Base-by-base conservation (phyloP, 2,888 invertebrate species). In the Apamea sordens region DNA sequence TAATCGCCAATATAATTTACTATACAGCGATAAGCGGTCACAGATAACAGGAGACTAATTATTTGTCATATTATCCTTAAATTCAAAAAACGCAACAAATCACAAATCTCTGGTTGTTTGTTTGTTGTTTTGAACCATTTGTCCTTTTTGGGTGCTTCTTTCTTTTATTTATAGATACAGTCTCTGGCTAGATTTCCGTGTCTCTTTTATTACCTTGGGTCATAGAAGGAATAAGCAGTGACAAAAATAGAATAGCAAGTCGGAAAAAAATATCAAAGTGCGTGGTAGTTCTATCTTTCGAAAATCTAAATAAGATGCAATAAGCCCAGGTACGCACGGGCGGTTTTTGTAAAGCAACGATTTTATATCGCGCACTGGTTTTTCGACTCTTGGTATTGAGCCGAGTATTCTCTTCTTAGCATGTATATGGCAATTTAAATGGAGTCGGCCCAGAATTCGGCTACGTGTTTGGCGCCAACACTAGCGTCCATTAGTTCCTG, bases 1-100 rank as follows among this genome's bases (percentile, higher is more conserved):
- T 76, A 65, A 81, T 83, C 73, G 28, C 76, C 18, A 53, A 65
- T 71, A 71, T 76, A 76, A 76, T 32, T 65, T 69, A 82, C 41
- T 10, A 50, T 8, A 28, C 44, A 64, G 47, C 3, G 61, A 64
- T 74, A 50, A 64, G 28, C 8, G n/a, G 47, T 0, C 18, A 32
- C 10, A n/a, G 68, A 80, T 73, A 74, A 28, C 69, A 15, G 13
- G 36, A 74, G 36, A 47, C n/a, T 65, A 64, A 69, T 50, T 50
- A 18, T 50, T 15, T 50, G 18, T 15, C 18, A 18, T 21, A 50
- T 50, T 50, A 50, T 50, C 50, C 50, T 21, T 50, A 21, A 50
- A 50, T 18, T 7, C n/a, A n/a, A n/a, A 50, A 50, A 50, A 50
- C 18, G 7, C 50, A 50, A 50, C 18, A 50, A 6, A 18, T 15